A percentile compares a stretch with the other conserved stretches of the same genome.
Evolutionary conservation across 2,797 vertebrate genomes (phyloP).

Genomic region (Lophius americanus): DNA sequence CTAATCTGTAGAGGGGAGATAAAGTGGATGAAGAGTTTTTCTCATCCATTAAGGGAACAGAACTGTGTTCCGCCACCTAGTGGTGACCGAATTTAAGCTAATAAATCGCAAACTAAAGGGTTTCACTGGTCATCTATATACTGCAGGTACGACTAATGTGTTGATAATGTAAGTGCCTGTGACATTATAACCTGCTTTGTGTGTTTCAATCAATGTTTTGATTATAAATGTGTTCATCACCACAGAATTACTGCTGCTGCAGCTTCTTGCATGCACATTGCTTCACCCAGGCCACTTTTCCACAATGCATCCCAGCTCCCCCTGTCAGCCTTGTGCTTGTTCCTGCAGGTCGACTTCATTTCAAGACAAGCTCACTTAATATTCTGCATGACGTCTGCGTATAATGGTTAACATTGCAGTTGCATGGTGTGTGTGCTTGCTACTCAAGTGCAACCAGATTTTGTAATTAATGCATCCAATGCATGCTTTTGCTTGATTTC

Average conservation of each 20-base stretch:
- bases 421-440: constrained; percentile 3
- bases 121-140: constrained; percentile 20
- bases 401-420: constrained; percentile 2
- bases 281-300: constrained; percentile 43
- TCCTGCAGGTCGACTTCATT: constrained; percentile 19
- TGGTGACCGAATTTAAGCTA: constrained; percentile 39
- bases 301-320: constrained; percentile 48
- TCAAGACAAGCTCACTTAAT: constrained; percentile 31
- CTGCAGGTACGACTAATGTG: constrained; percentile 25
- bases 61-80: constrained; percentile 66
- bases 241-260: constrained; percentile 45
- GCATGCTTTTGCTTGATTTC: constrained; percentile 59
- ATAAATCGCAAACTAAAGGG: neutral
- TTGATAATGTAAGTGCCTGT: constrained; percentile 51
- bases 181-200: constrained; percentile 74
- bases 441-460: constrained; percentile 53
- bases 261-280: constrained; percentile 58
- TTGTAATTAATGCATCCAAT: constrained; percentile 9
- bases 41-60: neutral
- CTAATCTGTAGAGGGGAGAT: constrained; percentile 15
- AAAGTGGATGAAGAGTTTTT: constrained; percentile 3
- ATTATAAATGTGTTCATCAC: constrained; percentile 50
- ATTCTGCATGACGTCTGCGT: constrained; percentile 40
- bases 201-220: constrained; percentile 51
- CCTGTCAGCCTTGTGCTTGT: constrained; percentile 15